These are phyloP conservation scores for Cottus gobio DNA, from an alignment of 2,113 vertebrate species.

Conservation along the genomic window DNA sequence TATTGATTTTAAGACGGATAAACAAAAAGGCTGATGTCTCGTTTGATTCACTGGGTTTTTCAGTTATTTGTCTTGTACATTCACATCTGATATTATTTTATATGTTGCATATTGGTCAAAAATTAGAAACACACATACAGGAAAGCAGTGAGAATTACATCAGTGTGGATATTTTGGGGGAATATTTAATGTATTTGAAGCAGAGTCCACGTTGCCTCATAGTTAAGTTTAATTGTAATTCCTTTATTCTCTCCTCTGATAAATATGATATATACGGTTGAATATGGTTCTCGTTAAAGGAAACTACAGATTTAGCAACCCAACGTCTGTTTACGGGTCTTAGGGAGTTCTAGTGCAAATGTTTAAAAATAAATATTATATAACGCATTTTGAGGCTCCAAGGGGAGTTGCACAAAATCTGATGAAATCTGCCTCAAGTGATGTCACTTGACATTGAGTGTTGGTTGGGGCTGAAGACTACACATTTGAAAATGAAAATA, in stretches of 20 bases:
- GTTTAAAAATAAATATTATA: neutral
- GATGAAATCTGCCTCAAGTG: slow-evolving; percentile 2
- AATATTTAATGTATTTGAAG: neutral
- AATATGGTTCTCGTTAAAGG: neutral
- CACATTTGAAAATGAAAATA: neutral
- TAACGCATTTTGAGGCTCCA: neutral
- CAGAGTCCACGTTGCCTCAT: neutral
- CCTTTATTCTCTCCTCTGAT: neutral
- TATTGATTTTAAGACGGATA: neutral
- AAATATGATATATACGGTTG: neutral
- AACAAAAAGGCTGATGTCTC: slow-evolving; percentile 1
- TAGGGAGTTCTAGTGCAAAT: neutral
- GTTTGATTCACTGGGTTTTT: slow-evolving; percentile 31
- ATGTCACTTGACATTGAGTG: slow-evolving; percentile 2
- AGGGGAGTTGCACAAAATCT: neutral
- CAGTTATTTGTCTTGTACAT: neutral
- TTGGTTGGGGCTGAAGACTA: neutral
- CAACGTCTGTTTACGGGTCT: neutral
- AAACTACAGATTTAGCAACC: neutral
- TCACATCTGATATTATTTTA: neutral
- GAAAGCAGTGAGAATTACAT: neutral
- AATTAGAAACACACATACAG: neutral
- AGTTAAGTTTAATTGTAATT: neutral
- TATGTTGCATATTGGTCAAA: neutral
- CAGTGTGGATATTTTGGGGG: neutral